phyloP scores from a whole-genome alignment of 2,797 vertebrate genomes.

The Ctenopoma multispine region DNA sequence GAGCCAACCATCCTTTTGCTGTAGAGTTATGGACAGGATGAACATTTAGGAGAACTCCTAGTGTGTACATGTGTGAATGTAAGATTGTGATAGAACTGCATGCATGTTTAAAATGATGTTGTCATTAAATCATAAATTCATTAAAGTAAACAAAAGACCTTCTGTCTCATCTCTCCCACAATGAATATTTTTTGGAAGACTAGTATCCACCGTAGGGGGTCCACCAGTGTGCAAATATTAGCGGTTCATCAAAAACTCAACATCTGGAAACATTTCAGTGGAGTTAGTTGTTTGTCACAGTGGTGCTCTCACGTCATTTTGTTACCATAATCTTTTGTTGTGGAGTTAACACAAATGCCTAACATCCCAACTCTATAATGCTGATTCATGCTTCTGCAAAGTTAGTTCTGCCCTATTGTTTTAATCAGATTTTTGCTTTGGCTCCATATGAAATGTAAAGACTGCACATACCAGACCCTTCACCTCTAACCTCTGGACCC shows the following conservation, averaged over 20 bases:
- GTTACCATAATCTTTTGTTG: slow-evolving; percentile 45
- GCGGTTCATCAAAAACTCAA: slow-evolving; percentile 13
- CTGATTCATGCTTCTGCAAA: not conserved
- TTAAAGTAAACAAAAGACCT: not conserved
- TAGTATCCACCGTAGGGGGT: not conserved
- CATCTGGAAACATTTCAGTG: slow-evolving; percentile 58
- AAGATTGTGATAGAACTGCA: not conserved
- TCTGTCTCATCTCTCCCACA: not conserved
- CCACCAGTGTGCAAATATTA: slow-evolving; percentile 19
- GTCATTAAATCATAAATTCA: not conserved
- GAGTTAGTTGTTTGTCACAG: slow-evolving; percentile 25
- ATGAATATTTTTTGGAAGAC: not conserved
- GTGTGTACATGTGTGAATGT: not conserved
- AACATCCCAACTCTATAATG: slow-evolving; percentile 14
- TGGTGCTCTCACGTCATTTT: slow-evolving; percentile 35
- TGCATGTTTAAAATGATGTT: not conserved
- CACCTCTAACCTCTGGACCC: slow-evolving; percentile 47
- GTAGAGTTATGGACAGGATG: too few species aligned
- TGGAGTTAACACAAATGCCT: slow-evolving; percentile 30
- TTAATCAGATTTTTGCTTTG: slow-evolving; percentile 11
- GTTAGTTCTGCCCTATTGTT: slow-evolving; percentile 6
- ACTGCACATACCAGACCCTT: slow-evolving; percentile 36
- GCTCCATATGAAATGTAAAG: slow-evolving; percentile 4
- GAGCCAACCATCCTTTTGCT: too few species aligned
- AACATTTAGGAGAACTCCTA: too few species aligned